phyloP scores from a whole-genome alignment of 2,797 vertebrate genomes.

The Sparidentex hasta region DNA sequence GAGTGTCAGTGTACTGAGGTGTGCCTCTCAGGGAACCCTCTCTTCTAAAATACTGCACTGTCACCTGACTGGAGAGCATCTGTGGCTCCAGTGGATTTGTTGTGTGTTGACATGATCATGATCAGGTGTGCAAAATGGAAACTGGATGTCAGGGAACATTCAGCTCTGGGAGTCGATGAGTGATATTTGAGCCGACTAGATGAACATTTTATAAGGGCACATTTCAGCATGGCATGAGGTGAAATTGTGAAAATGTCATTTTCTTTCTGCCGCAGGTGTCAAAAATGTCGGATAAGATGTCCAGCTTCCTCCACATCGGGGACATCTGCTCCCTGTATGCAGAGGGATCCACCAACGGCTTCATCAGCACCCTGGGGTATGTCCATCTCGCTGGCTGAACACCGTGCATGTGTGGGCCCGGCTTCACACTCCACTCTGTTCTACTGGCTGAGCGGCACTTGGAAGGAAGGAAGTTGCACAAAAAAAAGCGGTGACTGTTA shows the following conservation, averaged over 20 bases:
- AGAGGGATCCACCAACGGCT: conserved; percentile 97
- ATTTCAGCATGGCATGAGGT: too few relatives aligned
- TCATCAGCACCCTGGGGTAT: conserved; percentile 93
- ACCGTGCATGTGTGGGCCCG: conserved; percentile 13
- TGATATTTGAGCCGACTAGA: neutral
- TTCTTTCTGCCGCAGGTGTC: conserved; percentile 53
- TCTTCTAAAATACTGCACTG: neutral
- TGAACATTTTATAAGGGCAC: neutral
- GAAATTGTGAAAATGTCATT: too few relatives aligned
- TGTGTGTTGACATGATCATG: neutral
- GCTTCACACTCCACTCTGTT: conserved; percentile 33
- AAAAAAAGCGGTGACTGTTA: neutral
- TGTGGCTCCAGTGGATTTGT: neutral
- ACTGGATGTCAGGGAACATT: neutral
- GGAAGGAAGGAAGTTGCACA: conserved; percentile 15
- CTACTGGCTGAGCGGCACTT: conserved; percentile 15
- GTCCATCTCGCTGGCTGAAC: conserved; percentile 49
- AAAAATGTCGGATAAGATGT: conserved; percentile 99
- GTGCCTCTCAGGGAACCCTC: conserved; percentile 13
- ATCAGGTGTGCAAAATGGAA: conserved; percentile 9
- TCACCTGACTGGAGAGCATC: conserved; percentile 3
- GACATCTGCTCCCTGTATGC: conserved; percentile 99
- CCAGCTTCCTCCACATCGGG: conserved; percentile 98
- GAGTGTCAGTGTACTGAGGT: neutral
- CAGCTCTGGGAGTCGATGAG: neutral